phyloP scores from a whole-genome alignment of 2,113 vertebrate species.

The Aix galericulata region DNA sequence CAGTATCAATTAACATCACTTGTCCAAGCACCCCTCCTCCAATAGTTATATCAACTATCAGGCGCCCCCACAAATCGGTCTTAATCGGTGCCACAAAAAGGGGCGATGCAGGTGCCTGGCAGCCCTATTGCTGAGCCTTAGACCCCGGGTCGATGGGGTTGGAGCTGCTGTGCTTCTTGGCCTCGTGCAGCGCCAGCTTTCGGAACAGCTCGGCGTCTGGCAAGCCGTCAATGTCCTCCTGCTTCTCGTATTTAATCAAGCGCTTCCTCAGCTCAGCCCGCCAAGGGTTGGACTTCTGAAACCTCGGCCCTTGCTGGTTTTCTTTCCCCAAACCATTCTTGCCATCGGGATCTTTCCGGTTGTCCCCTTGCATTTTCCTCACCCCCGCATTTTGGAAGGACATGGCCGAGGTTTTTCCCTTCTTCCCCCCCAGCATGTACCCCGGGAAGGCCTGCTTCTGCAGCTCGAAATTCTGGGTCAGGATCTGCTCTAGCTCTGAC shows the following conservation, averaged over 20 bases:
- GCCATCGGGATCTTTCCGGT: slow-evolving; percentile 31
- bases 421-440: slow-evolving; percentile 58
- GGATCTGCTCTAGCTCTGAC: slow-evolving; percentile 48
- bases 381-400: slow-evolving; percentile 37
- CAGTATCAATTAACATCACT: slow-evolving; percentile 68
- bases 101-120: slow-evolving; percentile 69
- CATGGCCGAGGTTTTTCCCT: slow-evolving; percentile 14
- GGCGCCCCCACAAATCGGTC: slow-evolving; percentile 64
- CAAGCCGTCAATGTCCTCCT: slow-evolving; percentile 60
- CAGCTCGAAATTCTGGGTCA: slow-evolving; percentile 68
- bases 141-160: slow-evolving; percentile 50
- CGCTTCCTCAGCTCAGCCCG: slow-evolving; percentile 61
- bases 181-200: slow-evolving; percentile 52
- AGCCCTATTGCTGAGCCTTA: slow-evolving; percentile 71
- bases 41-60: slow-evolving; percentile 67
- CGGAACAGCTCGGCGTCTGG: slow-evolving; percentile 26
- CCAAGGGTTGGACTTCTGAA: slow-evolving; percentile 55
- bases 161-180: slow-evolving; percentile 60
- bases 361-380: slow-evolving; percentile 66
- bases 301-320: slow-evolving; percentile 62
- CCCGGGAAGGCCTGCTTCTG: slow-evolving; percentile 56
- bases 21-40: slow-evolving; percentile 73
- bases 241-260: slow-evolving; percentile 60
- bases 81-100: slow-evolving; percentile 72
- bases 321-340: slow-evolving; percentile 39